A percentile compares a stretch with the other conserved stretches of the same genome.
These are phyloP conservation scores for Pollimyrus isidori DNA, from an alignment of 2,113 vertebrate genomes.

Conservation along the genomic window DNA sequence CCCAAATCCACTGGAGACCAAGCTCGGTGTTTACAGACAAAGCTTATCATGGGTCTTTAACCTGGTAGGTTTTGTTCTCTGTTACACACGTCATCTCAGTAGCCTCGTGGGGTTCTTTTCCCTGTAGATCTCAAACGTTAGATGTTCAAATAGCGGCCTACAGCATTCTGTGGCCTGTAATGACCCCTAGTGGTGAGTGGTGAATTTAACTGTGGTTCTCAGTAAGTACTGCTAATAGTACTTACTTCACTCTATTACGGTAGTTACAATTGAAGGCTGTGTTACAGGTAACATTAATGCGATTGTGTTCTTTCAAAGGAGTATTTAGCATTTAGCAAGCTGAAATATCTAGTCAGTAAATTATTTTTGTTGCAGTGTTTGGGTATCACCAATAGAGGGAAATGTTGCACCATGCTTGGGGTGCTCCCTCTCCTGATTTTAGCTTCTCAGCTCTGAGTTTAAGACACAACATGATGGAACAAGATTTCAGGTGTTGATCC, in stretches of 20 bases:
- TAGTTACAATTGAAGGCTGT: not conserved
- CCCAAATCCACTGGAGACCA: not conserved
- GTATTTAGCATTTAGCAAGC: not conserved
- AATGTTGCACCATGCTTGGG: not conserved
- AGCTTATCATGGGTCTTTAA: not conserved
- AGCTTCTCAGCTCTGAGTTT: not conserved
- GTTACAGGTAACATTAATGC: not conserved
- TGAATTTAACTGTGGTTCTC: not conserved
- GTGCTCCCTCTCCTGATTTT: not conserved
- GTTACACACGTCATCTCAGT: not conserved
- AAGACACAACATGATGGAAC: not conserved
- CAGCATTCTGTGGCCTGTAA: not conserved
- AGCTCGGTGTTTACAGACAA: not conserved
- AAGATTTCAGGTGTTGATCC: not conserved
- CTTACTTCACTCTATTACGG: not conserved
- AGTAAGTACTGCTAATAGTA: not conserved
- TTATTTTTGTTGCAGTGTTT: not conserved
- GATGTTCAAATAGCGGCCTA: not conserved
- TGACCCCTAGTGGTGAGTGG: not conserved
- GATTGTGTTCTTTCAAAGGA: not conserved
- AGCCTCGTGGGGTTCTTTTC: not conserved
- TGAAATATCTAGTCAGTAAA: not conserved
- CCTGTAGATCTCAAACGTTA: not conserved
- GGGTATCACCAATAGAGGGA: not conserved
- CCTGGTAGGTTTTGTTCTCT: not conserved